Evolutionary conservation across 2,797 vertebrate species (phyloP), one percentile per base, ranked within the genome.

Genomic region (Dendrocincla tyrannina): DNA sequence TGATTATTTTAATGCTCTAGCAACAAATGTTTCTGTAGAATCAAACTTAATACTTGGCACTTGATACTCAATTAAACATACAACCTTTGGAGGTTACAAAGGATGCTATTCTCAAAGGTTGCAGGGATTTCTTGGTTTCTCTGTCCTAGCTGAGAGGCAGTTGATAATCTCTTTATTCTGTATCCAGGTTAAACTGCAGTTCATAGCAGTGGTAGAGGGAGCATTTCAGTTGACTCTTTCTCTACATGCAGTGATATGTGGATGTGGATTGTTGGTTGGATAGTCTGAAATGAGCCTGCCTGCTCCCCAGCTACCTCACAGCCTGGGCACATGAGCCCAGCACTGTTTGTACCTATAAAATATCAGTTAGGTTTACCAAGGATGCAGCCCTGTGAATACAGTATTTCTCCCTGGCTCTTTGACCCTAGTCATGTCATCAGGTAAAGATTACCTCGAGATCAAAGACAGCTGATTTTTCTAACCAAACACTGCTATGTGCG

Each of bases 381-480:
- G 33, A 56, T 4, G 20, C 7, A 37, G 25, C n/a, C 15, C 49
- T 17, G 10, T 9, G 17, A 8, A 30, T 4, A 2, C 0, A 6
- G 10, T 10, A 25, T 50, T 46, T 62, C 49, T 53, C 20, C 22
- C 46, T 18, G 13, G 6, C 10, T 53, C 30, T 37, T 56, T 25
- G 3, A 10, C 25, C 11, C 7, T 8, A 19, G n/a, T 5, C 24
- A 2, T 1, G 11, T 6, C 5, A 39, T 13, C 16, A 32, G 17
- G 41, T 16, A 28, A 59, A 53, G 13, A 30, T 66, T 37, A 56
- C 37, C 17, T 22, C 1, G 4, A 68, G n/a, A 50, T 33, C 50
- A 50, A 44, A 46, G 78, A n/a, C 24, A 41, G 35, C 5, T 44
- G 20, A 4, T 32, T 46, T 64, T 42, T 24, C 23, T 19, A 33